Conservation (phyloP, 1,140 invertebrate species). For the Sarcophaga bullata region DNA sequence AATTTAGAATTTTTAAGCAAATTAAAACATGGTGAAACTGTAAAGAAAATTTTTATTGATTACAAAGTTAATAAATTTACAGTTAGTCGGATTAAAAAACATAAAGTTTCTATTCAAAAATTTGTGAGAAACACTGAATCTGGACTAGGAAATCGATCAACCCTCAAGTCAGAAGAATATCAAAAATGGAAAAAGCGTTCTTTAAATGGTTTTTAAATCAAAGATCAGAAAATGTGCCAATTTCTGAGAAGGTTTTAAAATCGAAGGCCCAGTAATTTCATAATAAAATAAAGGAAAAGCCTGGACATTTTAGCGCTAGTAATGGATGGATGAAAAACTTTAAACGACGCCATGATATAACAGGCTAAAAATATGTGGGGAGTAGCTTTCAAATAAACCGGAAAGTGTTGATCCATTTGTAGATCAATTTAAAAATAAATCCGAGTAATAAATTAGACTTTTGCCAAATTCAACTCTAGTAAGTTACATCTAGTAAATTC, state of each 20-base stretch:
- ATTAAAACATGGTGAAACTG: slow-evolving; percentile 1
- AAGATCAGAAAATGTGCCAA: background rate
- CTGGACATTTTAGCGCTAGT: background rate
- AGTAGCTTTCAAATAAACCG: background rate
- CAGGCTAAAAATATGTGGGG: background rate
- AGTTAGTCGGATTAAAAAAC: background rate
- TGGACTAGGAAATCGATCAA: too few relatives aligned
- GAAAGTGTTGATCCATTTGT: background rate
- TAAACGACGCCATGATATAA: background rate
- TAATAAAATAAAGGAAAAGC: background rate
- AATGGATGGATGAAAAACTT: background rate
- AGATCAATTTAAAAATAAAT: background rate
- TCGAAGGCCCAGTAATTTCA: background rate
- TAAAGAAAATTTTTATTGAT: background rate
- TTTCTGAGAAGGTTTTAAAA: background rate
- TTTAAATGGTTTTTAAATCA: background rate
- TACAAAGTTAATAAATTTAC: background rate
- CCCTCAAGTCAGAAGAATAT: background rate
- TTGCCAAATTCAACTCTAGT: background rate
- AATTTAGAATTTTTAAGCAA: background rate
- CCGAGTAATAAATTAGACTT: background rate
- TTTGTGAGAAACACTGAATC: too few relatives aligned
- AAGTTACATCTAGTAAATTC: background rate
- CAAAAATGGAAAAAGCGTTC: slow-evolving; percentile 7
- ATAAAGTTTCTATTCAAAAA: background rate